A percentile compares a stretch with the other conserved stretches of the same genome.
Evolutionary conservation across 2,113 vertebrate genomes (phyloP).

Genomic region (Oryzias woworae): DNA sequence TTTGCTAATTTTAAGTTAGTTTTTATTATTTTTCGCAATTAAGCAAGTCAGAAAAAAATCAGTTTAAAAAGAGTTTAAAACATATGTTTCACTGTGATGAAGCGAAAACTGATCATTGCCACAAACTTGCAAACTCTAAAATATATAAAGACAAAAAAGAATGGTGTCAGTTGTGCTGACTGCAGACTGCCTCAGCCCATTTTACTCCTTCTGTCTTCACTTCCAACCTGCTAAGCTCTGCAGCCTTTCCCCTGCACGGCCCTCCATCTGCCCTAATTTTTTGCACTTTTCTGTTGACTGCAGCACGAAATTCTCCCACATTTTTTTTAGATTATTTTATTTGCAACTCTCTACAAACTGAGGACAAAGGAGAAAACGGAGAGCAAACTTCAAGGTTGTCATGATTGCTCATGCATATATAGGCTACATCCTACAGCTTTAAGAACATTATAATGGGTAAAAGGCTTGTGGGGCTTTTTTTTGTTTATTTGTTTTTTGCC

Average conservation of each 20-base stretch:
- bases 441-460: no score
- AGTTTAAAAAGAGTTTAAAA: no score
- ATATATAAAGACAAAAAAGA: constrained; percentile 7
- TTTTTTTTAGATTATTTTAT: no score
- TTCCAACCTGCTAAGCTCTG: constrained; percentile 55
- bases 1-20: no score
- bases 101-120: neutral
- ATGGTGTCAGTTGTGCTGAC: constrained; percentile 43
- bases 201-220: constrained; percentile 34
- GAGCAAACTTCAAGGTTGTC: neutral
- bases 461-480: neutral
- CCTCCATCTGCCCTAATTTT: constrained; percentile 57
- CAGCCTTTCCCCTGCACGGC: constrained; percentile 57
- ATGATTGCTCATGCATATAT: neutral
- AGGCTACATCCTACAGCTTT: neutral
- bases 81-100: no score
- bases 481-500: neutral
- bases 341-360: neutral
- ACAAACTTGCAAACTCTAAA: constrained; percentile 1
- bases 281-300: constrained; percentile 34
- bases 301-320: constrained; percentile 10
- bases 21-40: no score
- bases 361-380: neutral
- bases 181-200: constrained; percentile 28
- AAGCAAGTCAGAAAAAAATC: neutral